phyloP scores from a whole-genome alignment of 2,797 vertebrate species.

The Sardinella longiceps region DNA sequence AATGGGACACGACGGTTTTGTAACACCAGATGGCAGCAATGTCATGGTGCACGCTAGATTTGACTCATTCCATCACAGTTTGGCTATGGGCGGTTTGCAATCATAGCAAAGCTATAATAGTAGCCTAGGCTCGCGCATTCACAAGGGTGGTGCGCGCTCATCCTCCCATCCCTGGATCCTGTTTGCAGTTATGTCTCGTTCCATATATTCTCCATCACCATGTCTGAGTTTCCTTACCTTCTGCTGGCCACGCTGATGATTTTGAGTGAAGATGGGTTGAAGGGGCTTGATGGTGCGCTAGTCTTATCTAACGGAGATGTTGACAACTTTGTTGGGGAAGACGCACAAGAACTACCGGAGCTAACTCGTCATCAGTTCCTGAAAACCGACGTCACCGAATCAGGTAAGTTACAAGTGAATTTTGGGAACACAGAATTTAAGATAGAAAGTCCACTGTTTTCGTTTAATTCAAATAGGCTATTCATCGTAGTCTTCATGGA shows the following conservation, averaged over 20 bases:
- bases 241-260: slow-evolving; percentile 34
- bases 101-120: neutral
- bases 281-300: slow-evolving; percentile 3
- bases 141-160: slow-evolving; percentile 9
- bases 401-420: slow-evolving; percentile 14
- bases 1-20: neutral
- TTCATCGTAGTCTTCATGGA: too few species aligned
- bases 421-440: neutral
- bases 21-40: slow-evolving; percentile 2
- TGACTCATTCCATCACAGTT: neutral
- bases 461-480: too few species aligned
- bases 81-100: slow-evolving; percentile 1
- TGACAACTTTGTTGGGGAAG: slow-evolving; percentile 11
- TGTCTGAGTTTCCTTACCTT: slow-evolving; percentile 31
- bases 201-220: slow-evolving; percentile 35
- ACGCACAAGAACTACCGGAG: neutral
- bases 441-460: neutral
- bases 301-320: neutral
- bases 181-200: slow-evolving; percentile 41
- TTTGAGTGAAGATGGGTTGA: slow-evolving; percentile 35
- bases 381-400: slow-evolving; percentile 18
- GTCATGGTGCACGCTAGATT: neutral
- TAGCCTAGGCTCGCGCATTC: neutral
- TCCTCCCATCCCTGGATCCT: neutral
- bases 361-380: neutral